Conservation (phyloP, 2,888 invertebrate genomes). For the Aromia moschata region DNA sequence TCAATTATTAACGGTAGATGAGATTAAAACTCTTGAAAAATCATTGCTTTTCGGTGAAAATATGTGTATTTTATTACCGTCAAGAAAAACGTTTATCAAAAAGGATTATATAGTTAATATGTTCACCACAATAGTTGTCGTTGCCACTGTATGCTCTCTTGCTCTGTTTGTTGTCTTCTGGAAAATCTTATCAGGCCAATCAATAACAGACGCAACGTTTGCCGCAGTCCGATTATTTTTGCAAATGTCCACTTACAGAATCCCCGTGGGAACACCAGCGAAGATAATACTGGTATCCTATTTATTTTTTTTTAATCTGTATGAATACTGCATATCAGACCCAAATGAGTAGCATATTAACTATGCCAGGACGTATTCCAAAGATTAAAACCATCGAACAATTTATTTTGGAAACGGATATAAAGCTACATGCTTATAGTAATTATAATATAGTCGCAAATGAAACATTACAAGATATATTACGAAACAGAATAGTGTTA, state of each 20-base stretch:
- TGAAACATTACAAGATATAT: no score
- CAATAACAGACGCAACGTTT: not conserved
- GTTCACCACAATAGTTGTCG: not conserved
- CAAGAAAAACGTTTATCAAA: not conserved
- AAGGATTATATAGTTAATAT: not conserved
- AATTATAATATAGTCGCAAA: no score
- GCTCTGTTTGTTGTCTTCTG: not conserved
- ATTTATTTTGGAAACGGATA: conserved; percentile 4
- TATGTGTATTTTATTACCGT: not conserved
- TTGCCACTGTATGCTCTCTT: not conserved
- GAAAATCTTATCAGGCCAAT: not conserved
- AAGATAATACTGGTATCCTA: not conserved
- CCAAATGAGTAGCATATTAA: not conserved
- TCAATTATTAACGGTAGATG: not conserved
- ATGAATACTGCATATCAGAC: not conserved
- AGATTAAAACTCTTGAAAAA: not conserved
- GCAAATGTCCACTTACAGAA: not conserved
- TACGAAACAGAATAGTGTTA: no score
- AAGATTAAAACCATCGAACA: conserved; percentile 36
- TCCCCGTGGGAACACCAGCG: not conserved
- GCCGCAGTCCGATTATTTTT: not conserved
- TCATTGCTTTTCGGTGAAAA: not conserved
- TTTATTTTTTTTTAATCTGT: not conserved
- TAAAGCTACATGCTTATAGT: no score
- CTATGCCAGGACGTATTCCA: not conserved